Conservation (phyloP, 2,113 vertebrate species). For the Nesoenas mayeri region DNA sequence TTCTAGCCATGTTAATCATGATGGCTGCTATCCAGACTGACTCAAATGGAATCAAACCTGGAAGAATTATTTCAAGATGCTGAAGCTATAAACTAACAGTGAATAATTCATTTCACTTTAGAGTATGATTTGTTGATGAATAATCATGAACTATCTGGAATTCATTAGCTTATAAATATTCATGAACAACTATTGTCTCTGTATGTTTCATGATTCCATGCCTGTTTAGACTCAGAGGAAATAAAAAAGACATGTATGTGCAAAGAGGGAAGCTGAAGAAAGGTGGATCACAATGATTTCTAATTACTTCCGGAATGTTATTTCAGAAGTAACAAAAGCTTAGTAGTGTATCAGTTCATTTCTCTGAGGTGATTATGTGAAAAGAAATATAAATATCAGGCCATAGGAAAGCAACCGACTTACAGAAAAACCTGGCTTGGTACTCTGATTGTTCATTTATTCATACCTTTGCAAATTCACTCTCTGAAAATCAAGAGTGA, state of each 20-base stretch:
- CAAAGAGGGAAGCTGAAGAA: not conserved
- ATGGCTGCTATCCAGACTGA: not conserved
- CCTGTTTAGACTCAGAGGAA: not conserved
- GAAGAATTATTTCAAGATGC: slow-evolving; percentile 70
- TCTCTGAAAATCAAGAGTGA: not conserved
- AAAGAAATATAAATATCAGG: not conserved
- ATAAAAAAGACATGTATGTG: not conserved
- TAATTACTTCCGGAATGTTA: not conserved
- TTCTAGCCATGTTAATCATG: slow-evolving; percentile 38
- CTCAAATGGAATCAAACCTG: slow-evolving; percentile 52
- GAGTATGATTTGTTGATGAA: slow-evolving; percentile 61
- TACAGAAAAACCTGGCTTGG: not conserved
- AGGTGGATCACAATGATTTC: not conserved
- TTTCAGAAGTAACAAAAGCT: slow-evolving; percentile 23
- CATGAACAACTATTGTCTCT: slow-evolving; percentile 33
- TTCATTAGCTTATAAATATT: slow-evolving; percentile 68
- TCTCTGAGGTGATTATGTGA: not conserved
- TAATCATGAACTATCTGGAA: slow-evolving; percentile 70
- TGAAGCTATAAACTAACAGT: slow-evolving; percentile 56
- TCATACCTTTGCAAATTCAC: not conserved
- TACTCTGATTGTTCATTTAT: not conserved
- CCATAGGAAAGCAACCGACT: not conserved
- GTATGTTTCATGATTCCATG: slow-evolving; percentile 36
- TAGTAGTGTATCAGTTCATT: not conserved
- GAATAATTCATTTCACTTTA: slow-evolving; percentile 60